phyloP scores from a whole-genome alignment of 2,888 invertebrate species.

The Cordilura impudica region DNA sequence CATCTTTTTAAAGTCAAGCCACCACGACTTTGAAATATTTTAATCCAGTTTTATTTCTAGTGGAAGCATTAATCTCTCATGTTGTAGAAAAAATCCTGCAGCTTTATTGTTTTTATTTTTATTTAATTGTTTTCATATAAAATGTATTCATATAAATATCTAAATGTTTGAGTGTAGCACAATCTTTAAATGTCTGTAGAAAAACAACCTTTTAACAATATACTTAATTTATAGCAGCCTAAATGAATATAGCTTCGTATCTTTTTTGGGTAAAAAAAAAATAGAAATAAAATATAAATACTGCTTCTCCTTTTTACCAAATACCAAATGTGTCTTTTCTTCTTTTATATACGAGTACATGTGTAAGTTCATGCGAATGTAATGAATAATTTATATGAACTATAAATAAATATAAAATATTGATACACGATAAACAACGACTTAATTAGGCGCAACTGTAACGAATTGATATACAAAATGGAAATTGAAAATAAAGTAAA shows the following conservation, averaged over 20 bases:
- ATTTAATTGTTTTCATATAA: too few relatives aligned
- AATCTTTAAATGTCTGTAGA: neutral
- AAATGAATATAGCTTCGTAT: neutral
- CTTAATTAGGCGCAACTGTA: neutral
- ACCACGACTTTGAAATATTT: too few relatives aligned
- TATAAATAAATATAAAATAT: neutral
- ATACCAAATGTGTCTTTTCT: neutral
- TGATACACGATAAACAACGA: neutral
- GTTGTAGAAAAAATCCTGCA: too few relatives aligned
- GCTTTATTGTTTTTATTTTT: too few relatives aligned
- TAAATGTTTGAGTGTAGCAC: neutral
- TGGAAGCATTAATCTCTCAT: too few relatives aligned
- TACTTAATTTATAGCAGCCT: neutral
- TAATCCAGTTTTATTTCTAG: too few relatives aligned
- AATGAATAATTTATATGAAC: slow-evolving; percentile 26
- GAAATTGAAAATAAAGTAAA: too few relatives aligned
- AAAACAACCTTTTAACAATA: neutral
- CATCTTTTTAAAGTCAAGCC: too few relatives aligned
- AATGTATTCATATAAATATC: too few relatives aligned
- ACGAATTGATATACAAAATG: too few relatives aligned
- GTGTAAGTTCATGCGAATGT: neutral
- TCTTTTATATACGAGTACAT: neutral
- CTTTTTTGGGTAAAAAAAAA: too few relatives aligned
- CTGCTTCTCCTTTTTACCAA: neutral
- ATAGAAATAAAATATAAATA: neutral